These are phyloP conservation scores for Chaetodon trifascialis DNA, from an alignment of 2,113 vertebrate species.

Conservation along the genomic window DNA sequence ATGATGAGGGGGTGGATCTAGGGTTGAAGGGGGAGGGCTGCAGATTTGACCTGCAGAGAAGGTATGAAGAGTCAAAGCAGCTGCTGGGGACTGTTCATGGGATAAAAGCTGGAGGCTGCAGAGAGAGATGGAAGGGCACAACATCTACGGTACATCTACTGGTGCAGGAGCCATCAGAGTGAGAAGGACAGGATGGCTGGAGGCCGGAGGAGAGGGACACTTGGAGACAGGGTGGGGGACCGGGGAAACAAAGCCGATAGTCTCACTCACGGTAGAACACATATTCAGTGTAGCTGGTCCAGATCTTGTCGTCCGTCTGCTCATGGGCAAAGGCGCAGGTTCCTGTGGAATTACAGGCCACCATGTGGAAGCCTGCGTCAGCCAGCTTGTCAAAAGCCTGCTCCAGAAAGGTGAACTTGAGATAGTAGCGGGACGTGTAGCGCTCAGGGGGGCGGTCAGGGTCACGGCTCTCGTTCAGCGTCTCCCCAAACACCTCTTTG, in stretches of 20 bases:
- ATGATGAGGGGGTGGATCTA: conserved; percentile 9
- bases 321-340: conserved; percentile 94
- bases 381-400: conserved; percentile 96
- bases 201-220: conserved; percentile 57
- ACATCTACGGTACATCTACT: conserved; percentile 77
- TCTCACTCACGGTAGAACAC: conserved; percentile 98
- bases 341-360: conserved; percentile 94
- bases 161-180: conserved; percentile 64
- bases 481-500: conserved; percentile 97
- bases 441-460: conserved; percentile 92
- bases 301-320: conserved; percentile 97
- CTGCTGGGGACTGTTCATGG: conserved; percentile 60
- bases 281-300: conserved; percentile 99
- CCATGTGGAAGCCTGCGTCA: conserved; percentile 94
- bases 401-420: conserved; percentile 97
- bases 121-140: conserved; percentile 67
- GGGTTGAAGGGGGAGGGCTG: conserved; percentile 27
- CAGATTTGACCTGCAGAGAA: conserved; percentile 57
- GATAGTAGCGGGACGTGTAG: conserved; percentile 95
- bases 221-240: conserved; percentile 63
- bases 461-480: conserved; percentile 94
- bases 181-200: conserved; percentile 64
- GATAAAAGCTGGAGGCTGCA: conserved; percentile 64
- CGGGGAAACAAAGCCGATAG: conserved; percentile 65
- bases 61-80: conserved; percentile 58